These are phyloP conservation scores for Simalia tracyae DNA, from an alignment of 2,797 vertebrate genomes.

Conservation along the genomic window DNA sequence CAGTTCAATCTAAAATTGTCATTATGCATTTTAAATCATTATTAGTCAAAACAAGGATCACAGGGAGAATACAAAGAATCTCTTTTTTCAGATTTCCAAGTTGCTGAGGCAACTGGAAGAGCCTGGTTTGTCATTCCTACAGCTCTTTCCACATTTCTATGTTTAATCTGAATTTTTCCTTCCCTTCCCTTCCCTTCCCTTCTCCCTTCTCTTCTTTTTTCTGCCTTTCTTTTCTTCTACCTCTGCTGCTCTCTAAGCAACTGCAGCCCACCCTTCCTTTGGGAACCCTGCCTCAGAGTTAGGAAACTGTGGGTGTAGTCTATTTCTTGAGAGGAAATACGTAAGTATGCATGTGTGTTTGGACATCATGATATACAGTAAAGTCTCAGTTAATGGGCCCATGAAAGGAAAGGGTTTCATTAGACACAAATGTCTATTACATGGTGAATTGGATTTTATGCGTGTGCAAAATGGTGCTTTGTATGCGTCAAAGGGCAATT, in stretches of 20 bases:
- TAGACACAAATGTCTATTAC: background rate
- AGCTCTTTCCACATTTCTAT: background rate
- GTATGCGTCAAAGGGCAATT: background rate
- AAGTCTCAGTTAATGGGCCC: background rate
- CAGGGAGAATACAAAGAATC: background rate
- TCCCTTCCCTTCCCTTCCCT: background rate
- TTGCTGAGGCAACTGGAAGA: background rate
- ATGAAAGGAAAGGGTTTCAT: background rate
- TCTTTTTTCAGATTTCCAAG: background rate
- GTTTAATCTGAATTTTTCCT: constrained; percentile 4
- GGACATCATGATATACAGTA: background rate
- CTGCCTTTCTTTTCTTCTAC: background rate
- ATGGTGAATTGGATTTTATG: background rate
- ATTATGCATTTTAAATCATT: background rate
- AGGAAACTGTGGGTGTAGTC: background rate
- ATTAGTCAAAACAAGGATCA: background rate
- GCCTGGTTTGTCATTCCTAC: background rate
- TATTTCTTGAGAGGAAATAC: background rate
- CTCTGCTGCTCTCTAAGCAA: background rate
- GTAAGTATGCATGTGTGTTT: background rate
- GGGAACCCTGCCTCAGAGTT: background rate
- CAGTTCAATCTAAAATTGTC: background rate
- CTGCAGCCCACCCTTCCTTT: constrained; percentile 2
- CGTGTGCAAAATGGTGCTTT: background rate
- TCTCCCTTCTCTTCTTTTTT: background rate